Evolutionary conservation across 35 echinoderm and acorn worm species (phyloP), one percentile per base, ranked within the genome.

Genomic region (Eucidaris tribuloides): DNA sequence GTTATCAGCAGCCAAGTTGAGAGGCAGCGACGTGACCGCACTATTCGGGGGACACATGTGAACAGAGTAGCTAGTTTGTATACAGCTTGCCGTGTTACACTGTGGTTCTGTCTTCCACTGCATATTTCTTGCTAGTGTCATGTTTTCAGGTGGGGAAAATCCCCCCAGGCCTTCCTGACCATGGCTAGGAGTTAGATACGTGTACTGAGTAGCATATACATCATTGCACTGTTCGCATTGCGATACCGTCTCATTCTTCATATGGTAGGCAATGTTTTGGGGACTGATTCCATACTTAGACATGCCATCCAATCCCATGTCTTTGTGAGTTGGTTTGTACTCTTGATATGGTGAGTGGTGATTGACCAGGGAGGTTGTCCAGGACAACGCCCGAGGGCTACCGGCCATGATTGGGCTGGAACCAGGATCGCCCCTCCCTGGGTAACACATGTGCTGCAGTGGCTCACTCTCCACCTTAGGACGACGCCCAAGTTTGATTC

Each of bases 401-500:
- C 68, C 35, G 11, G 68, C 68, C 25, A 74, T n/a, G 44, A 74
- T 74, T 14, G 68, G 41, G 24, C 29, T 74, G 35, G 68, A 74
- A 74, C 68, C 68, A n/a, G 44, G 38, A 0, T 74, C 68, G 13
- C 36, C 44, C 37, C 68, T 38, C 5, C 24, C 44, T 3, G 81
- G 48, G 55, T 85, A 94, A 58, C 79, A 94, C 24, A 88, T 88
- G 22, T 94, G 91, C 41, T 94, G 92, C 17, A 94, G 65, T 4
- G 82, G 76, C 33, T 92, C 94, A 36, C 87, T 84, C 19, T 99
- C 96, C 5, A 88, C 83, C 79, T 99, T 99, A 2, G 96, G 96
- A 25, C 96, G 49, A 52, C 96, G 49, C 36, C 96, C 96, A 3
- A 99, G 70, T 85, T 99, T 99, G 25, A 99, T 99, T 31, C 96